Percentiles rank a stretch among this genome's conserved stretches.
Evolutionary conservation across 2,888 invertebrate species (phyloP).

Genomic region (Charanyca ferruginea): DNA sequence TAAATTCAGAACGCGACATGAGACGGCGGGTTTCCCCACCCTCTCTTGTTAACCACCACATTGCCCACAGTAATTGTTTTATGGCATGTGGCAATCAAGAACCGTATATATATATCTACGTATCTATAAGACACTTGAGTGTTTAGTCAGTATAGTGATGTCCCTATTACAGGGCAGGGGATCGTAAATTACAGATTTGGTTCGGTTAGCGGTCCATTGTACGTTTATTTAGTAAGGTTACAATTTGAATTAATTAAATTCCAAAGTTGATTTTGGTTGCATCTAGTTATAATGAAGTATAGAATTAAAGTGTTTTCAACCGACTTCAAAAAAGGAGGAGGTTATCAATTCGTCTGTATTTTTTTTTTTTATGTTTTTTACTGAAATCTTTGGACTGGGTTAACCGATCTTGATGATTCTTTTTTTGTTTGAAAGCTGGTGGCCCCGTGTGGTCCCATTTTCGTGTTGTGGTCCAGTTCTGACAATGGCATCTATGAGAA

Average conservation of each 20-base stretch:
- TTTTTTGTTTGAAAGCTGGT: too few species aligned
- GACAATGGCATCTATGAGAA: too few species aligned
- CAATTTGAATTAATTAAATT: constrained; percentile 17
- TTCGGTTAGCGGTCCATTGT: not conserved
- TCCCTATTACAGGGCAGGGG: constrained; percentile 18
- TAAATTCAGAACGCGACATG: constrained; percentile 48
- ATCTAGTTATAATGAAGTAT: too few species aligned
- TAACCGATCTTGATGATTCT: too few species aligned
- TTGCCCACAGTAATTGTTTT: constrained; percentile 59
- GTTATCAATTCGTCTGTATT: too few species aligned
- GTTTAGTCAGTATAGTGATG: constrained; percentile 6
- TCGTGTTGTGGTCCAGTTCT: too few species aligned
- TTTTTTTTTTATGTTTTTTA: too few species aligned
- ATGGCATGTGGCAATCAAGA: constrained; percentile 60
- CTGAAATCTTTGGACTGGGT: too few species aligned
- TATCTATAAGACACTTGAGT: not conserved
- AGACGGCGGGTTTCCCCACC: constrained; percentile 13
- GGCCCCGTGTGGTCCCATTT: too few species aligned
- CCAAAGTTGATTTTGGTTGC: not conserved
- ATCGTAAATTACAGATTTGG: constrained; percentile 40
- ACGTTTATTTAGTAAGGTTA: constrained; percentile 13
- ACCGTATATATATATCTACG: constrained; percentile 1
- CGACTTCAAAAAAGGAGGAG: not conserved
- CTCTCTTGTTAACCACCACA: constrained; percentile 46
- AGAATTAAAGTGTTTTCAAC: too few species aligned